phyloP scores from a whole-genome alignment of 2,797 vertebrate species.

The Bovichtus variegatus region DNA sequence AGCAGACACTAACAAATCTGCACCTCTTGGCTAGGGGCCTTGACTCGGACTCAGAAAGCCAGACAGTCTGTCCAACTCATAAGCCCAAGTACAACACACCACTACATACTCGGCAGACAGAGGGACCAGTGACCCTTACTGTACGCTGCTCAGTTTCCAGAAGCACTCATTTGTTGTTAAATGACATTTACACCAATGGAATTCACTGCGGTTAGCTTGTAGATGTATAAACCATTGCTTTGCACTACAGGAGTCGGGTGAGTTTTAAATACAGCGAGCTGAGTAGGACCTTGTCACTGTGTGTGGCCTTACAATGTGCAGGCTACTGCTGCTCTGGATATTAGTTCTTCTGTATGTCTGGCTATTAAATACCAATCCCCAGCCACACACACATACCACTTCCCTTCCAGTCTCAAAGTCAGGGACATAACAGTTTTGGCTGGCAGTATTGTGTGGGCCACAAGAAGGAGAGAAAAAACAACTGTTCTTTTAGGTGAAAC shows the following conservation, averaged over 20 bases:
- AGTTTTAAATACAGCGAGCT: slow-evolving; percentile 68
- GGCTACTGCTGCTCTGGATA: slow-evolving; percentile 78
- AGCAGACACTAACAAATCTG: slow-evolving; percentile 82
- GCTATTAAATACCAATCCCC: slow-evolving; percentile 79
- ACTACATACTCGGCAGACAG: slow-evolving; percentile 62
- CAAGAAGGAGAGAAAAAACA: slow-evolving; percentile 73
- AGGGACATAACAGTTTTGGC: slow-evolving; percentile 80
- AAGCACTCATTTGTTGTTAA: slow-evolving; percentile 65
- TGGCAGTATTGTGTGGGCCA: slow-evolving; percentile 76
- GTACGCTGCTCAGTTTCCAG: slow-evolving; percentile 53
- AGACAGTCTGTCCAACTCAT: slow-evolving; percentile 69
- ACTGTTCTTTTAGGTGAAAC: slow-evolving; percentile 73
- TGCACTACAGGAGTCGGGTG: slow-evolving; percentile 49
- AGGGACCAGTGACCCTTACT: slow-evolving; percentile 64
- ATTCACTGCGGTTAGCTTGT: slow-evolving; percentile 67
- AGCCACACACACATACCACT: slow-evolving; percentile 69
- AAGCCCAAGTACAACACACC: slow-evolving; percentile 71
- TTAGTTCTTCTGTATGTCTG: slow-evolving; percentile 76
- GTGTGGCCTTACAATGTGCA: slow-evolving; percentile 81
- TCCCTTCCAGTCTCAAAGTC: slow-evolving; percentile 72
- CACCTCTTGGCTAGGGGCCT: slow-evolving; percentile 73
- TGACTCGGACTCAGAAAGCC: slow-evolving; percentile 63
- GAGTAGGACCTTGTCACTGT: slow-evolving; percentile 75
- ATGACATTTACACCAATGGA: slow-evolving; percentile 69
- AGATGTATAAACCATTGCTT: slow-evolving; percentile 59